A percentile compares a stretch with the other conserved stretches of the same genome.
These are phyloP conservation scores for Chloroclysta siterata DNA, from an alignment of 2,888 invertebrate species.

Conservation along the genomic window DNA sequence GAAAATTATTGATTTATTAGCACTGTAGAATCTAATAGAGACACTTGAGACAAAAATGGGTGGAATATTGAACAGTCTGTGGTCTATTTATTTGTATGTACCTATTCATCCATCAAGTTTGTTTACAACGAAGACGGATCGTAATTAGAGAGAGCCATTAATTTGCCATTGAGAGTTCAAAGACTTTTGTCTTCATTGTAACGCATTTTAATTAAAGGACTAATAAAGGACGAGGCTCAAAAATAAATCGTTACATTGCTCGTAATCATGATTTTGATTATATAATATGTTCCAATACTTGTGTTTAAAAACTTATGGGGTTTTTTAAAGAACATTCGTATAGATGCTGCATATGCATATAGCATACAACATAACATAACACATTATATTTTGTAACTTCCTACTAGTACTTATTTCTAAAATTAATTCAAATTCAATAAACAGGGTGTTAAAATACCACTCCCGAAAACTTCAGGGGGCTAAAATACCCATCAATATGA, in stretches of 20 bases:
- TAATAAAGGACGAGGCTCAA: conserved; percentile 12
- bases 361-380: neutral
- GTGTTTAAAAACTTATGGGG: too few relatives aligned
- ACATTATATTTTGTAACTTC: neutral
- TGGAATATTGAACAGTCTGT: neutral
- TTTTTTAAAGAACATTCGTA: too few relatives aligned
- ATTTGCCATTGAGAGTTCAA: conserved; percentile 21
- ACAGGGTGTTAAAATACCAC: too few relatives aligned
- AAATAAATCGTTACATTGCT: conserved; percentile 11
- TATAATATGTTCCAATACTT: too few relatives aligned
- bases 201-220: conserved; percentile 19
- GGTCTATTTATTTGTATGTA: neutral
- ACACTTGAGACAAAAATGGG: too few relatives aligned
- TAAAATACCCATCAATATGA: too few relatives aligned
- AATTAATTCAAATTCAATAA: too few relatives aligned
- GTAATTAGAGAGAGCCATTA: conserved; percentile 18
- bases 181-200: conserved; percentile 14
- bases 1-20: too few relatives aligned
- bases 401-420: neutral
- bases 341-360: too few relatives aligned
- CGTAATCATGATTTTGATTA: too few relatives aligned
- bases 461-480: too few relatives aligned
- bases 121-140: neutral
- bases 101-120: conserved; percentile 5
- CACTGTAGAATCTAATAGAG: too few relatives aligned